Base-by-base conservation (phyloP, 2,113 vertebrate species). In the Plectropomus leopardus region DNA sequence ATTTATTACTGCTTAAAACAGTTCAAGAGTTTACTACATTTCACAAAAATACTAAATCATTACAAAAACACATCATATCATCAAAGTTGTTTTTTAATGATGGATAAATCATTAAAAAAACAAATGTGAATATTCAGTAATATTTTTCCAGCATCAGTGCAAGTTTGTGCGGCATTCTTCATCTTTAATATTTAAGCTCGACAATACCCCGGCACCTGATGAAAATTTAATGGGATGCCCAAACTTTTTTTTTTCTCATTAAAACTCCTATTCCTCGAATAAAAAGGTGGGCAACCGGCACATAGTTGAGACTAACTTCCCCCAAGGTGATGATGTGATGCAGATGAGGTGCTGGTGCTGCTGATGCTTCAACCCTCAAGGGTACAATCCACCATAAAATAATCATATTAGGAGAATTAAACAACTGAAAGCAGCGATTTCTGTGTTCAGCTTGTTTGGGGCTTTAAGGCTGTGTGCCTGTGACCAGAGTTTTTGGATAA, bases 121-220 rank as follows among this genome's bases (percentile, higher is more conserved):
- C 60, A 4, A 61, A 75, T 55, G 68, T 88, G 40, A 88, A 89
- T 82, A 88, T 84, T 80, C 26, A 72, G 57, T 83, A 16, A 34
- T 19, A 45, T 63, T 44, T 44, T 44, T 17, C 60, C 60, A 69
- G 69, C 24, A 60, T 81, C 5, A 42, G 58, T 66, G 21, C 5
- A 36, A 32, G 75, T 16, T 30, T 64, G 54, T 60, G 71, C 28
- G 4, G 74, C 21, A 14, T 67, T 78, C 58, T 51, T 6, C 72
- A 28, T 84, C 45, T 67, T 89, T 59, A 88, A 86, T 86, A 86
- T 86, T 90, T 84, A 48, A 88, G 44, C 54, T 32, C 0, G 7
- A 34, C 32, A 75, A 51, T 11, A 45, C 65, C 86, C 59, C 44
- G 34, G 51, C 51, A 76, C 59, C 63, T 50, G 60, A 21, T 87